These are phyloP conservation scores for Stegostoma tigrinum DNA, from an alignment of 2,113 vertebrate genomes.

Conservation along the genomic window DNA sequence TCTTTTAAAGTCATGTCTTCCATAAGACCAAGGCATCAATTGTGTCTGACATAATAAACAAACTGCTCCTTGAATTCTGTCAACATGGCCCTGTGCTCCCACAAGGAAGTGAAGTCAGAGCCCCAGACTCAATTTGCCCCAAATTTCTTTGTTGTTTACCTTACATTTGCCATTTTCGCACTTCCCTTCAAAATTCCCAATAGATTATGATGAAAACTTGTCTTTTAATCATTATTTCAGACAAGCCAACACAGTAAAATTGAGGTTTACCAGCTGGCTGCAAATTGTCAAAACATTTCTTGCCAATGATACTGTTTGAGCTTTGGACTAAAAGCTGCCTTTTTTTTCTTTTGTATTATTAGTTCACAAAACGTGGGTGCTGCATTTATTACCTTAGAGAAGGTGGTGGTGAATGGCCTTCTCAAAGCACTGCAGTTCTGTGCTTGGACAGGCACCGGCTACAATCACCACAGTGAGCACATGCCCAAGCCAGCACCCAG, in stretches of 20 bases:
- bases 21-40: not conserved
- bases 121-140: not conserved
- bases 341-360: not conserved
- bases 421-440: not conserved
- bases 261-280: not conserved
- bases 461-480: too few relatives aligned
- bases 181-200: not conserved
- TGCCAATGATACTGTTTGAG: not conserved
- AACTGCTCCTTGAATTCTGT: not conserved
- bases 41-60: not conserved
- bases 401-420: too few relatives aligned
- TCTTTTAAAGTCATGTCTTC: not conserved
- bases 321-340: not conserved
- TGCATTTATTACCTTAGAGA: too few relatives aligned
- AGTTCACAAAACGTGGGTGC: too few relatives aligned
- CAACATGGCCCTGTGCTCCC: not conserved
- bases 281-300: not conserved
- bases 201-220: not conserved
- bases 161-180: not conserved
- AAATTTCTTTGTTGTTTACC: not conserved
- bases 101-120: not conserved
- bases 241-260: not conserved
- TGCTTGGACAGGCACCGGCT: not conserved
- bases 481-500: not conserved
- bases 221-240: not conserved